Evolutionary conservation across 1,140 invertebrate genomes (phyloP), one percentile per base, ranked within the genome.

Genomic region (Pantala flavescens): DNA sequence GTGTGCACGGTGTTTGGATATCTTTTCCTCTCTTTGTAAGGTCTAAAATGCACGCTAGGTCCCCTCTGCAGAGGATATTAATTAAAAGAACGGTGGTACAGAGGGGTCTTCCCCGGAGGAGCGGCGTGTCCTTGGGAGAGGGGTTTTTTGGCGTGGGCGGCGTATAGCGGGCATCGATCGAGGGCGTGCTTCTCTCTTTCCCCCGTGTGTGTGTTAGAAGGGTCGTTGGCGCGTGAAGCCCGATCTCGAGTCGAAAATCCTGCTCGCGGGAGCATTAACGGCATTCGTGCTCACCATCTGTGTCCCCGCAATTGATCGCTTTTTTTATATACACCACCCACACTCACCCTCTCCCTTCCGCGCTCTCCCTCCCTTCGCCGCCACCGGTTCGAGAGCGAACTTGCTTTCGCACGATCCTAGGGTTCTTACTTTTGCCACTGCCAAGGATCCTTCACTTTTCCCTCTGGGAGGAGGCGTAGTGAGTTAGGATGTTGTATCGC

Each of bases 201-300:
- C 49, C 2, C 49, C n/a, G 3, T 63, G 5, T 21, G 3, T 63
- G 49, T 63, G 49, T 63, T 16, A 16, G 16, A 16, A 12, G 49
- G 49, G 49, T 63, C 49, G 49, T 63, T 63, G 49, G 49, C 49
- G 49, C 49, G 49, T 63, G 49, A 63, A 63, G 49, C n/a, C 49
- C 12, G 49, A 63, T 63, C 49, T 21, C 49, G 49, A 63, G 49
- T 7, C 5, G 49, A 63, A 63, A 63, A 63, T 63, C 49, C 49
- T 3, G 49, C 49, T 63, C 49, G 49, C 12, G 12, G 49, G 12
- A 63, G n/a, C 49, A 63, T 63, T 63, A 63, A 63, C 49, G 49
- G 49, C 49, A 63, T 63, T 63, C 49, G 49, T 63, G 49, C 49
- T 63, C 49, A 12, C 49, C 49, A 63, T 63, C 49, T 63, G 49